Evolutionary conservation across 2,888 invertebrate species (phyloP), one percentile per base, ranked within the genome.

Genomic region (Eupeodes luniger): DNA sequence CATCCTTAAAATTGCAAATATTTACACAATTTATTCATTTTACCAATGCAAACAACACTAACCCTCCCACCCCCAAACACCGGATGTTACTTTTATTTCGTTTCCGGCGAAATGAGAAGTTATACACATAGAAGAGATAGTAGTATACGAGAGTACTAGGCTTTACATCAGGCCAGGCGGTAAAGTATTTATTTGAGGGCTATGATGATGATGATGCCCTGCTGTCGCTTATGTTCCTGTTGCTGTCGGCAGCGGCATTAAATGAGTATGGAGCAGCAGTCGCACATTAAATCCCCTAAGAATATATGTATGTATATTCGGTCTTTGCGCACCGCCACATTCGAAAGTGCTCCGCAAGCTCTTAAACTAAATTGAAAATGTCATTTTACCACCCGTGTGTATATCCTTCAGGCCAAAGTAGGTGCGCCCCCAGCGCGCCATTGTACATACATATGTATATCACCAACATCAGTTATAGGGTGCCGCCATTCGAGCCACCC

Each of bases 21-120:
- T 86, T 86, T 82, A 75, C 75, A 70, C 69, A 86, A 86, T 79
- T 83, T 86, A 79, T 82, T 82, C 79, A 82, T 86, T 86, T 79
- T 55, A 49, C 85, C 69, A 75, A 40, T 11, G 16, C 78, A 81
- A 81, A 85, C 81, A 82, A n/a, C 59, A 79, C 72, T 72, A 66
- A 72, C 59, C 57, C 59, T 34, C 57, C 40, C 14, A 47, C 61
- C 53, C 72, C 49, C 61, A 57, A 67, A 72, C 19, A 9, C 40
- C 19, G 74, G 64, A 77, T 64, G 64, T 57, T 49, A 49, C 14
- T 59, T 61, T 62, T 69, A n/a, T 57, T 53, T 40, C 61, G 11
- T 57, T 62, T 27, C 19, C 59, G 10, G 40, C 5, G 5, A 59
- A 70, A 70, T 36, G 14, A 66, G 10, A 61, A 69, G 14, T n/a